Conservation (phyloP, 2,888 invertebrate genomes). For the Hyles lineata region DNA sequence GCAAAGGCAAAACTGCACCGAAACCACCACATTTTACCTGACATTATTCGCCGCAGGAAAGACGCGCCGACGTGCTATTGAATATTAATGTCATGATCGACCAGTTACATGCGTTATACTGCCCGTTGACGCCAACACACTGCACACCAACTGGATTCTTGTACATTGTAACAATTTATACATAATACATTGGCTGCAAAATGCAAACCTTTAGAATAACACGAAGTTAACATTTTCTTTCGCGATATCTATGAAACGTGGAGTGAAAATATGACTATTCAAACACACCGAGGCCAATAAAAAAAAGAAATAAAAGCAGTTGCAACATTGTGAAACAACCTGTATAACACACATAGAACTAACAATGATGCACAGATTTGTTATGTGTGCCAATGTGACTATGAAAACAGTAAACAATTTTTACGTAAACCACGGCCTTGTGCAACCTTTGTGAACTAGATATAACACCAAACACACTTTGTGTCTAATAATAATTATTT, state of each 20-base stretch:
- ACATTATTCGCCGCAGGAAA: conserved; percentile 44
- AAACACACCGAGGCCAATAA: neutral
- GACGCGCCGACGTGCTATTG: conserved; percentile 40
- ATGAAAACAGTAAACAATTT: conserved; percentile 32
- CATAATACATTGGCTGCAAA: neutral
- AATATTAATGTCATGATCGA: conserved; percentile 45
- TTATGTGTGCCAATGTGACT: conserved; percentile 24
- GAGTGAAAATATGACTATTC: neutral
- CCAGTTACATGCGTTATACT: conserved; percentile 42
- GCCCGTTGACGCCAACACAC: neutral
- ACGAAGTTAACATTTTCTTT: neutral
- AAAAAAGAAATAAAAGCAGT: conserved; percentile 8
- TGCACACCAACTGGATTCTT: neutral
- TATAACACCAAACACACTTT: neutral
- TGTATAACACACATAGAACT: neutral
- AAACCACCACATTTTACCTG: conserved; percentile 32
- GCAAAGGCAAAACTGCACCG: conserved; percentile 35
- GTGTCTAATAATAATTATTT: neutral
- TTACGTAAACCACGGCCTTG: conserved; percentile 31
- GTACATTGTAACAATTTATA: neutral
- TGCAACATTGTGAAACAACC: neutral
- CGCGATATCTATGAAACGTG: neutral
- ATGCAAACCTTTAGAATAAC: neutral
- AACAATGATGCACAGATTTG: neutral
- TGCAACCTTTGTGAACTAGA: conserved; percentile 29